phyloP scores from a whole-genome alignment of 2,113 vertebrate species.

The Ochotona curzoniae region DNA sequence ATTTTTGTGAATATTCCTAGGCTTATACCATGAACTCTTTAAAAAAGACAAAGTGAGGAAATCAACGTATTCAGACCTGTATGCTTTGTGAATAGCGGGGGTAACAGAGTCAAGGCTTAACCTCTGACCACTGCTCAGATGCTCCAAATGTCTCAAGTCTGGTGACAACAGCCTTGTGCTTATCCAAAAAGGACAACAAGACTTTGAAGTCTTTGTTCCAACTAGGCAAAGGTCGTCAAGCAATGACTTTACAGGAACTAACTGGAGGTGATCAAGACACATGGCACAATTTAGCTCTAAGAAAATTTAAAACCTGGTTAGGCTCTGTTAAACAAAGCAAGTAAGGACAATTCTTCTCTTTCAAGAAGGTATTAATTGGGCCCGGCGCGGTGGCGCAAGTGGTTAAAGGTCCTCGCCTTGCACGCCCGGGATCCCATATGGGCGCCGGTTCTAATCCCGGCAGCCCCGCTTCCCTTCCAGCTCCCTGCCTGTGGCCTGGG shows the following conservation, averaged over 20 bases:
- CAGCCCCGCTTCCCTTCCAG: too few relatives aligned
- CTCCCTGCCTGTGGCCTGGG: too few relatives aligned
- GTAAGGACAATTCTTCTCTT: background rate
- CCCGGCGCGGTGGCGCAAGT: too few relatives aligned
- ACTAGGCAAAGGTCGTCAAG: background rate
- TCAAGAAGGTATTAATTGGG: background rate
- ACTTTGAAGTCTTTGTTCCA: background rate
- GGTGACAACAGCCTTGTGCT: background rate
- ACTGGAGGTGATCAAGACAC: background rate
- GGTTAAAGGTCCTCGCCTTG: too few relatives aligned
- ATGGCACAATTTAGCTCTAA: background rate
- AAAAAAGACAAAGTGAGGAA: background rate
- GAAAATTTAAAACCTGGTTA: background rate
- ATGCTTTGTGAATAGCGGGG: background rate
- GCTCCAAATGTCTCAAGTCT: background rate
- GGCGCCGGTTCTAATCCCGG: too few relatives aligned
- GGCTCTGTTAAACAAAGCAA: slow-evolving; percentile 31
- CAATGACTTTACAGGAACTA: background rate
- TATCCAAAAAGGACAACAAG: background rate
- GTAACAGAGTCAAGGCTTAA: background rate
- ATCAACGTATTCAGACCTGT: background rate
- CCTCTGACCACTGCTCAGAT: background rate
- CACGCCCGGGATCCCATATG: too few relatives aligned
- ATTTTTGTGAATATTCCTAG: background rate
- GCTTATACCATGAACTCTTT: background rate